Evolutionary conservation across 2,113 vertebrate genomes (phyloP).

Genomic region (Rhinolophus ferrumequinum): DNA sequence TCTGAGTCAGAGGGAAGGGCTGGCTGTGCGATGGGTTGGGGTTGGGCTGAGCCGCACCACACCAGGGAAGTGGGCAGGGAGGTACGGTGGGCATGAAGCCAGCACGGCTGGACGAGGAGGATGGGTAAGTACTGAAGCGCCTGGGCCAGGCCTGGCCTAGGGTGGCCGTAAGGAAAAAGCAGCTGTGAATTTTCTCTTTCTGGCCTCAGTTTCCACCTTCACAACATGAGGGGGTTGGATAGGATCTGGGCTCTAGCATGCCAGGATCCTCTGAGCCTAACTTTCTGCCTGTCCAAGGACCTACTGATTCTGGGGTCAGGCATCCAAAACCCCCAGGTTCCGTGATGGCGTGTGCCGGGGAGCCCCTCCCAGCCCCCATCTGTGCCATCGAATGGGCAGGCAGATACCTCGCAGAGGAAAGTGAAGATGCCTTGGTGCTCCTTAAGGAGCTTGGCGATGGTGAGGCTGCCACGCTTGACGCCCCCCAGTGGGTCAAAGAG

Average conservation of each 20-base stretch:
- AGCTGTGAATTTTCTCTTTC: not conserved
- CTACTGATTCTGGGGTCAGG: not conserved
- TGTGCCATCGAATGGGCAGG: not conserved
- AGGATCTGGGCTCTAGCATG: not conserved
- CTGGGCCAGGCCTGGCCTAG: not conserved
- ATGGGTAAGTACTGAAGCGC: not conserved
- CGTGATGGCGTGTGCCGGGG: fast-evolving
- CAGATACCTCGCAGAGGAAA: constrained; percentile 94
- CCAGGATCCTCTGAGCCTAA: not conserved
- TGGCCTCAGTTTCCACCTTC: not conserved
- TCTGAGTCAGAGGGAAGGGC: not conserved
- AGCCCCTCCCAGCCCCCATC: no score
- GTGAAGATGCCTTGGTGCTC: constrained; percentile 94
- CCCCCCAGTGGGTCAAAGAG: constrained; percentile 90
- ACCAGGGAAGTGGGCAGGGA: not conserved
- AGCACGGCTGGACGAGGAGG: not conserved
- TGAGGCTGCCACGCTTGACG: constrained; percentile 88
- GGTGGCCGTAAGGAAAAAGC: not conserved
- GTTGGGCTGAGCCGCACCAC: not conserved
- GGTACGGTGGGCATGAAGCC: not conserved
- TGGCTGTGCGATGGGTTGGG: not conserved
- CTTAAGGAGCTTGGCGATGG: constrained; percentile 90
- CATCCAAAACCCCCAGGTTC: not conserved
- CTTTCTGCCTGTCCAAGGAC: not conserved
- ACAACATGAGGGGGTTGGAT: not conserved